A percentile compares a stretch with the other conserved stretches of the same genome.
Evolutionary conservation across 30 jellyfish, hydroid and myxozoan genomes (phyloP).

Genomic region (Mastigias papua): DNA sequence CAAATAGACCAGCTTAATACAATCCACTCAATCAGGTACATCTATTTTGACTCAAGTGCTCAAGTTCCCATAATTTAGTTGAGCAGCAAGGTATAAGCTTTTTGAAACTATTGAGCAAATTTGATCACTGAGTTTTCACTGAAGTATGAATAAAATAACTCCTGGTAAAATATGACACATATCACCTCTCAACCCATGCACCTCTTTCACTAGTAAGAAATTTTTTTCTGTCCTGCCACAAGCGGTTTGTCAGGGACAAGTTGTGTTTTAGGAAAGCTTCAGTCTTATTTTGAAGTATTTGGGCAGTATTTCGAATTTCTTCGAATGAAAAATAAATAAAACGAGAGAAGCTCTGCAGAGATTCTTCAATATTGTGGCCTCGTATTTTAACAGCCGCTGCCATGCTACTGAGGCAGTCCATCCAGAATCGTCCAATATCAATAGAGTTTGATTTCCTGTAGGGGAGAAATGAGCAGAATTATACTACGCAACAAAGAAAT

Average conservation of each 20-base stretch:
- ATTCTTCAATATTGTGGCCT: slow-evolving; percentile 49
- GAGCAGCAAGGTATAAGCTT: no score
- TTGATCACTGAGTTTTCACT: no score
- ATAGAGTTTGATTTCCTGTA: slow-evolving; percentile 53
- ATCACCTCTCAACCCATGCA: slow-evolving; percentile 87
- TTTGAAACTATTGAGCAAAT: no score
- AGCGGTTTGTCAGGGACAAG: slow-evolving; percentile 64
- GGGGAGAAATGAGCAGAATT: neutral
- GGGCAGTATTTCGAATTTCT: slow-evolving; percentile 73
- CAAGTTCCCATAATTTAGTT: no score
- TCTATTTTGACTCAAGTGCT: no score
- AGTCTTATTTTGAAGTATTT: slow-evolving; percentile 31
- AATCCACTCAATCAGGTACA: no score
- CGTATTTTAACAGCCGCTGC: slow-evolving; percentile 68
- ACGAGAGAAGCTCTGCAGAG: slow-evolving; percentile 82
- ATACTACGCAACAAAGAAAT: neutral
- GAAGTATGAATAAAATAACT: neutral
- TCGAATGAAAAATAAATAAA: slow-evolving; percentile 70
- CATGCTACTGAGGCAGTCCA: slow-evolving; percentile 86
- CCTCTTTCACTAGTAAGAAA: slow-evolving; percentile 89
- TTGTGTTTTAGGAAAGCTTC: slow-evolving; percentile 57
- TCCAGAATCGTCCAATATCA: slow-evolving; percentile 88
- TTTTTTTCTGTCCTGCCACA: slow-evolving; percentile 86
- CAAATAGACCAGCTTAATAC: no score
- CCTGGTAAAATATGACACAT: neutral